Base-by-base conservation (phyloP, 2,888 invertebrate species). In the Campoplex nolae region DNA sequence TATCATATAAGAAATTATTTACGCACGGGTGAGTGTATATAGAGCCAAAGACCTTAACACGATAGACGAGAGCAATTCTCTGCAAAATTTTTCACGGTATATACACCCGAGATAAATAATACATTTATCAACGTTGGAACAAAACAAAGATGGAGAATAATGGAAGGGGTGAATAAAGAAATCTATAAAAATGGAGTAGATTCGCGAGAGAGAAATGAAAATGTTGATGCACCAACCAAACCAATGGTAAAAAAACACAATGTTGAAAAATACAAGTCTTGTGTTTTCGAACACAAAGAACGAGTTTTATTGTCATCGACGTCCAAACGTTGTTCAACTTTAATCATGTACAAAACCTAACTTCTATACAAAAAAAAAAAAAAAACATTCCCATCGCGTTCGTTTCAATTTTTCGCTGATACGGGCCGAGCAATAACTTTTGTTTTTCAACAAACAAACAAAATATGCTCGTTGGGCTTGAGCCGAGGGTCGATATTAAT, bases 1-100 rank as follows among this genome's bases (percentile, higher is more conserved):
- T 92, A 92, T 94, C 93, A 93, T 93, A 92, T 91, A 90, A 92
- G 92, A 92, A 93, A 94, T 94, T 93, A 94, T 94, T 94, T 92
- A 94, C 78, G 78, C 70, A 70, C 81, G 74, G 54, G 68, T 48
- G 45, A 68, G 38, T 65, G 71, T 67, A 68, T 73, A 75, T 28
- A 71, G 54, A 70, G 62, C 76, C 45, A 51, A 79, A 81, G 67
- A 70, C 67, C 58, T 80, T 82, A 83, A 77, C 77, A 65, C 85
- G 80, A 71, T 70, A 68, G 68, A 75, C 81, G 82, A 70, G 83
- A 85, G 75, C 81, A 82, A 81, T 84, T 87, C 84, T 78, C 74
- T 38, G 62, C 42, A 62, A 65, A 82, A 81, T 79, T 84, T 82
- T 84, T 65, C 70, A 65, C 48, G n/a, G 0, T 73, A 54, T 73